Evolutionary conservation across 2,113 vertebrate species (phyloP).

Genomic region (Myxocyprinus asiaticus): DNA sequence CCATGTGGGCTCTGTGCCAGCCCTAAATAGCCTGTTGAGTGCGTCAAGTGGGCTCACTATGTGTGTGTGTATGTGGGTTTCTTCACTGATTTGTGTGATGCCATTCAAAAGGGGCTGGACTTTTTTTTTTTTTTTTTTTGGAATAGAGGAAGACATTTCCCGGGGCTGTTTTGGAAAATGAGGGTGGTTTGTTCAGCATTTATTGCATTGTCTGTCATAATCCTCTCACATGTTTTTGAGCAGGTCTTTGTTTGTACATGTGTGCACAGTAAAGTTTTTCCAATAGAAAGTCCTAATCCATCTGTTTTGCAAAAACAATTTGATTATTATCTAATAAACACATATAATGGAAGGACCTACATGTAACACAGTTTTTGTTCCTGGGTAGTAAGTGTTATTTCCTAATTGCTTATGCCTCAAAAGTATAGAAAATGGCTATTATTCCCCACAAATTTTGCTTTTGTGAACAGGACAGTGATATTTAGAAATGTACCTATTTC

Average conservation of each 20-base stretch:
- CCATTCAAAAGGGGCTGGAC: neutral
- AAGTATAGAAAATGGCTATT: too few species aligned
- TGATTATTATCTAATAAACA: neutral
- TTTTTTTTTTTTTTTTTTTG: too few species aligned
- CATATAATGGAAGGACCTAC: too few species aligned
- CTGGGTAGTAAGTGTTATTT: too few species aligned
- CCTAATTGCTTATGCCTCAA: too few species aligned
- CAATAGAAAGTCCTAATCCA: too few species aligned
- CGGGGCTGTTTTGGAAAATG: slow-evolving; percentile 19
- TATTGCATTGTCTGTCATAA: neutral
- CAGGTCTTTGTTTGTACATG: neutral
- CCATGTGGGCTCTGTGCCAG: neutral
- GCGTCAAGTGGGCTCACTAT: neutral
- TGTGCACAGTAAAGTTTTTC: neutral
- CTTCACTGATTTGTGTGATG: slow-evolving; percentile 7
- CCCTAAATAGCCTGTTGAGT: too few species aligned
- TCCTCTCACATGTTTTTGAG: neutral
- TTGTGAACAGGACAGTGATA: too few species aligned
- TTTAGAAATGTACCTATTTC: too few species aligned
- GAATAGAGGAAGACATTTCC: neutral
- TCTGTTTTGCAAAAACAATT: neutral
- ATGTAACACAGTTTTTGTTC: too few species aligned
- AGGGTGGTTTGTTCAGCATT: neutral
- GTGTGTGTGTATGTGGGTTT: neutral
- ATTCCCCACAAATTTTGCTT: too few species aligned